Percentiles rank a stretch among this genome's conserved stretches.
Evolutionary conservation across 2,797 vertebrate species (phyloP).

Genomic region (Picus viridis): DNA sequence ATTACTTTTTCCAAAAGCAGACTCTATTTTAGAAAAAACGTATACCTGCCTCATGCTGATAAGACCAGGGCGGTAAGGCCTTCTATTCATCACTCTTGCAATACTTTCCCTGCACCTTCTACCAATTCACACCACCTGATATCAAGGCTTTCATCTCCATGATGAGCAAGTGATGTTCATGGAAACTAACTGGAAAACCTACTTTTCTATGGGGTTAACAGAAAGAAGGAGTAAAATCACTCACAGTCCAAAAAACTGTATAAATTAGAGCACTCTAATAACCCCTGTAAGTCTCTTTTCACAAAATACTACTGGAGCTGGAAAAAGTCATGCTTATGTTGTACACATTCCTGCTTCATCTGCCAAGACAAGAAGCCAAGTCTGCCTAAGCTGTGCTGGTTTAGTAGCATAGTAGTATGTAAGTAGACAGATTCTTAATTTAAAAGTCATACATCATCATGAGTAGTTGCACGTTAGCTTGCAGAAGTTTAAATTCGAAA

Average conservation of each 20-base stretch:
- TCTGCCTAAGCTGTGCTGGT: background rate
- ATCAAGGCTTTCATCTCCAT: background rate
- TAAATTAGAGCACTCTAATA: background rate
- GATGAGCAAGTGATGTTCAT: background rate
- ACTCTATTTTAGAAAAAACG: background rate
- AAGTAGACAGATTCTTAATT: background rate
- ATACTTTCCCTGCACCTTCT: background rate
- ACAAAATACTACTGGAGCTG: background rate
- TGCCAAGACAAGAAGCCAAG: background rate
- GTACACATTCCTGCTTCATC: background rate
- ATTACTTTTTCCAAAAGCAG: background rate
- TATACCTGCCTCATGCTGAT: background rate
- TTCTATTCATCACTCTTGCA: background rate
- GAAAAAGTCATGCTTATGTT: background rate
- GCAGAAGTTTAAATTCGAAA: background rate
- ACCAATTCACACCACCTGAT: background rate
- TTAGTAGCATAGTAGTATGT: background rate
- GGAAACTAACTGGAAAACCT: background rate
- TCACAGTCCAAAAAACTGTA: accelerated
- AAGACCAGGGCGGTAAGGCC: background rate
- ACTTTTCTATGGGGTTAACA: background rate
- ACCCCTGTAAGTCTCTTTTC: background rate
- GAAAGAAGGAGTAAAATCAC: background rate
- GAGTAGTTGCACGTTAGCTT: background rate
- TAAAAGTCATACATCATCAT: slow-evolving; percentile 18